Conservation (phyloP, 1,140 invertebrate species). For the Brachionus angularis region DNA sequence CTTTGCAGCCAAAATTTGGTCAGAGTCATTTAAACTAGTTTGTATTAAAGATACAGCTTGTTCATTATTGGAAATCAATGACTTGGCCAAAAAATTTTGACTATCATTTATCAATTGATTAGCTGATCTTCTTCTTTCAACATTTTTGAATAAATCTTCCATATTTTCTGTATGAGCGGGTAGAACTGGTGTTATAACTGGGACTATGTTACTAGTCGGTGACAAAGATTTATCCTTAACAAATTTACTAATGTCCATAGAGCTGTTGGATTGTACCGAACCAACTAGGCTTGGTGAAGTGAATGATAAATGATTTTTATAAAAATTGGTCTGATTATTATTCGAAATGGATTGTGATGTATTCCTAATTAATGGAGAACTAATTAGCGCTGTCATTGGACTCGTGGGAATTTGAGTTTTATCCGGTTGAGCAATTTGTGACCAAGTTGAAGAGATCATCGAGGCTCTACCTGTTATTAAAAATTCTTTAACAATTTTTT, state of each 20-base stretch:
- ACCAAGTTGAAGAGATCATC: conserved; percentile 39
- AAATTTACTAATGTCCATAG: not conserved
- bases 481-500: not conserved
- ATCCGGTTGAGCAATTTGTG: conserved; percentile 32
- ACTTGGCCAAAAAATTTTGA: no score
- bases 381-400: conserved; percentile 25
- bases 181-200: no score
- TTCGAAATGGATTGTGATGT: not conserved
- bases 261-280: not conserved
- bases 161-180: no score
- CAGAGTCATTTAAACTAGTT: no score
- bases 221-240: no score
- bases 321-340: not conserved
- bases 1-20: no score
- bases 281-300: not conserved
- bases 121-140: no score
- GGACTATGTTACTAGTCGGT: no score
- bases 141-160: no score
- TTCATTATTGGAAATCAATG: no score
- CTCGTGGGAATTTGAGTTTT: not conserved
- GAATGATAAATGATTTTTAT: conserved; percentile 27
- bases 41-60: no score
- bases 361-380: not conserved
- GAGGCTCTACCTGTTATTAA: conserved; percentile 14
- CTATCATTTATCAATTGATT: no score